phyloP scores from a whole-genome alignment of 2,113 vertebrate genomes.

The Phoenicopterus ruber region DNA sequence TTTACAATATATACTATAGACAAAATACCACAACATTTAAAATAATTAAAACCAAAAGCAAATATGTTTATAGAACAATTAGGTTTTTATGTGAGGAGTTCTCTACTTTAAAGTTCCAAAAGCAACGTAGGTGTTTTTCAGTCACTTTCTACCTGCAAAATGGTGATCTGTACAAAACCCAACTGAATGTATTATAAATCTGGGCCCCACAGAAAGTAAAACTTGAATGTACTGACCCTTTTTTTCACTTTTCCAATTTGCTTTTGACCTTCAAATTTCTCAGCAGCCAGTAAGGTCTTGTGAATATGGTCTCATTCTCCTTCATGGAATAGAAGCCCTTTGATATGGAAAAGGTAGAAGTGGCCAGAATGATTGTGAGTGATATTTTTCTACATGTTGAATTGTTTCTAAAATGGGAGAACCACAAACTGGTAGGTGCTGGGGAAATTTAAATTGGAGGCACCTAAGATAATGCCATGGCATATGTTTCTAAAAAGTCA shows the following conservation, averaged over 20 bases:
- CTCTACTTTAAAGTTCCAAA: background rate
- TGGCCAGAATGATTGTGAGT: background rate
- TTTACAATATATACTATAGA: constrained; percentile 51
- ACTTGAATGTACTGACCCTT: background rate
- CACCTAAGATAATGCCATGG: constrained; percentile 16
- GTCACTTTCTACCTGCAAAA: constrained; percentile 22
- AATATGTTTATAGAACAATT: constrained; percentile 10
- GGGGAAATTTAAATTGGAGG: constrained; percentile 25
- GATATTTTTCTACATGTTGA: background rate
- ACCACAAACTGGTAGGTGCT: background rate
- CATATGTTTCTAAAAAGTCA: constrained; percentile 1
- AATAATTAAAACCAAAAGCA: constrained; percentile 40
- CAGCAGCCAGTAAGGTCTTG: constrained; percentile 6
- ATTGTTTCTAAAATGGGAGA: background rate
- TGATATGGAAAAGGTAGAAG: background rate
- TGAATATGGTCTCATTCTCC: background rate
- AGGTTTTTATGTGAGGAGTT: background rate
- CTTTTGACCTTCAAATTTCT: constrained; percentile 32
- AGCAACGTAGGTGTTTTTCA: background rate
- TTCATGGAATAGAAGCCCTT: constrained; percentile 30
- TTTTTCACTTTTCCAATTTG: constrained; percentile 2
- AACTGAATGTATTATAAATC: background rate
- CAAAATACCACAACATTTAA: constrained; percentile 59
- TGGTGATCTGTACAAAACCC: constrained; percentile 22
- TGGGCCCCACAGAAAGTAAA: constrained; percentile 4